Base-by-base conservation (phyloP, 2,797 vertebrate genomes). In the Orientallactaga sibirica region DNA sequence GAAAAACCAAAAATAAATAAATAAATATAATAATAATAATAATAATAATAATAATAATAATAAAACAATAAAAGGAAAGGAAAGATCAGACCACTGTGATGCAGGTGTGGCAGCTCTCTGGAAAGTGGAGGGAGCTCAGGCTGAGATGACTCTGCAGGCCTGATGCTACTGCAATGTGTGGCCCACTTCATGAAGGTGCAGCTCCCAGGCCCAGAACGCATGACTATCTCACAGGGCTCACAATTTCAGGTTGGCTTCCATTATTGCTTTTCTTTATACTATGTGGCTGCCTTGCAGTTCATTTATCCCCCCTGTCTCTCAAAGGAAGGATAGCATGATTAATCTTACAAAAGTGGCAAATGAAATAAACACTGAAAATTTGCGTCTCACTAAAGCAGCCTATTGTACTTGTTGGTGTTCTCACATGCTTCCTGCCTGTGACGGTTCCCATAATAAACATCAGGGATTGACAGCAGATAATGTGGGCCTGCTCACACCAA, bases 381-480 rank as follows among this genome's bases (percentile, higher is more conserved):
- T 99, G 96, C 99, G 99, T 96, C 98, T 99, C 67, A 97, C 99
- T 55, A 99, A 99, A 67, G 98, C 99, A 92, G 99, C 99, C 90
- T 99, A 99, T 98, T 99, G 99, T 97, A 98, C 99, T 93, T 99
- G 99, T 97, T 99, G 99, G 99, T 99, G 99, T 86, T 99, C 99
- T 27, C 99, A 99, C 98, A 99, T 99, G 99, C 99, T 99, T 98
- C 99, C 99, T 93, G 99, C 99, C 97, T 99, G 99, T 95, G 99
- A 99, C 95, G 99, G 99, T 96, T 99, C 99, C 18, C 99, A 99
- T 98, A 99, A 99, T 98, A 99, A 99, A 97, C 99, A 99, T 98
- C 99, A 99, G 41, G 99, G 99, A 98, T 96, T 99, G 96, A 99
- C 99, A 12, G 99, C 99, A 84, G 99, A 99, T 98, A 99, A 99